Evolutionary conservation across 1,140 invertebrate species (phyloP), one percentile per base, ranked within the genome.

Genomic region (Leptoteleia sp.): DNA sequence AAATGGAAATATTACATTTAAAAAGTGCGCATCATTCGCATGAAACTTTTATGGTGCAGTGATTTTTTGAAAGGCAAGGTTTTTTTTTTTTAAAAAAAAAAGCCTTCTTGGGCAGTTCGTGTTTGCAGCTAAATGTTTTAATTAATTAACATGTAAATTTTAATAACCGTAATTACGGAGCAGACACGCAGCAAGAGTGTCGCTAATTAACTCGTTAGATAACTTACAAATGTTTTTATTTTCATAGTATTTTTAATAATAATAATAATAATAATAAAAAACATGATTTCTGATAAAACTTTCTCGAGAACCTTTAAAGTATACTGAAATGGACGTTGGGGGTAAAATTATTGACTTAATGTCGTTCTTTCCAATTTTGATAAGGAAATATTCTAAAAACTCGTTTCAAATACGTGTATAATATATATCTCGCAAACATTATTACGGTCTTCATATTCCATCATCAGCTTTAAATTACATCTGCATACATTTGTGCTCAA

Each of bases 131-230:
- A 29, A 57, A 42, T 43, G 37, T 65, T 65, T 67, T 55, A 57
- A 68, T 55, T 54, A 67, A 45, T 62, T 62, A 48, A 19, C 54
- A 22, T 70, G 54, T 70, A 50, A 38, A 70, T 59, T 70, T 59
- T 70, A 70, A 59, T 59, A 59, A 50, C 35, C 43, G 5, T 50
- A 33, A 42, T 59, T 52, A 50, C 25, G 35, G 4, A 31, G 43
- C 11, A 22, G 31, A 70, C n/a, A 6, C 4, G 12, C 31, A 1
- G 17, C 37, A 17, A 12, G 54, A 33, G 50, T 67, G 65, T 70
- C 54, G 43, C 65, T 70, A 70, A 70, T 70, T 70, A 70, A 68
- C 48, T 68, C 50, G 29, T 55, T 55, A 35, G 27, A 45, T 31
- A 50, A 62, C 35, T 2, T 40, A 6, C n/a, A 15, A 17, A 9